Evolutionary conservation across 1,140 invertebrate species (phyloP).

Genomic region (Heliothis subflexa): DNA sequence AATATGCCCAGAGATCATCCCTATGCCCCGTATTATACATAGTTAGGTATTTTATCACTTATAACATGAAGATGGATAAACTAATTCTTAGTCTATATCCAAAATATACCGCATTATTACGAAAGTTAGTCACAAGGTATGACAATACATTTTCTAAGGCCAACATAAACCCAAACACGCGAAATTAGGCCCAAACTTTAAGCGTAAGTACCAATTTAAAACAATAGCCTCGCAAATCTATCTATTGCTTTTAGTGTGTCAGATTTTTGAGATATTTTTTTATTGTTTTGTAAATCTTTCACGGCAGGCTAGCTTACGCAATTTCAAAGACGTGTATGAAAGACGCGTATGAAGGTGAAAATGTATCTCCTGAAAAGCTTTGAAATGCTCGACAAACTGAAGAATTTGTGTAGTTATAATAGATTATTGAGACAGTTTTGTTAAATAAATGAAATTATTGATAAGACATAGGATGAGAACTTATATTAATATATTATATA

Average conservation of each 20-base stretch:
- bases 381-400: too few relatives aligned
- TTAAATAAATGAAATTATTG: too few relatives aligned
- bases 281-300: background rate
- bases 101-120: conserved; percentile 35
- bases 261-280: conserved; percentile 5
- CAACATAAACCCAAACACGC: conserved; percentile 59
- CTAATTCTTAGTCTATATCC: background rate
- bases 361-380: too few relatives aligned
- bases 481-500: too few relatives aligned
- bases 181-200: conserved; percentile 65
- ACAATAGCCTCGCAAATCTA: conserved; percentile 69
- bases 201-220: conserved; percentile 66
- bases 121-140: conserved; percentile 46
- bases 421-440: too few relatives aligned
- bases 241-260: conserved; percentile 51
- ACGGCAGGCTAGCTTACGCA: background rate
- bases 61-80: background rate
- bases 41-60: too few relatives aligned
- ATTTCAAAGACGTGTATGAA: too few relatives aligned
- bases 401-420: too few relatives aligned
- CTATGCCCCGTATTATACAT: too few relatives aligned
- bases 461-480: too few relatives aligned
- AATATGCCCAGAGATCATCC: too few relatives aligned
- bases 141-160: conserved; percentile 44
- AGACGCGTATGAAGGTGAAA: too few relatives aligned